These are phyloP conservation scores for Axea sp. DNA, from an alignment of 2,888 invertebrate genomes.

Conservation along the genomic window DNA sequence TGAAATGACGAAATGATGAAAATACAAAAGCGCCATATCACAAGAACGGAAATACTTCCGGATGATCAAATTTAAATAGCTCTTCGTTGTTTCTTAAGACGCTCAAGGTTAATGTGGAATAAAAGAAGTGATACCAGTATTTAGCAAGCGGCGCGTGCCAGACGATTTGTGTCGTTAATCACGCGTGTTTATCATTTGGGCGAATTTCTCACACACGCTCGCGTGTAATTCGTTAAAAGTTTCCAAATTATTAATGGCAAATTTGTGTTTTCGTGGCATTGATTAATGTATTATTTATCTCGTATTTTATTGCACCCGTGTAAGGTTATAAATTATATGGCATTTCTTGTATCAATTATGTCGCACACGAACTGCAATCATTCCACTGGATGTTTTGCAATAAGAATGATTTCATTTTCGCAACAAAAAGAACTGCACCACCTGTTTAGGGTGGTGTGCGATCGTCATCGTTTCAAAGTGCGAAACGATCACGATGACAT, in stretches of 20 bases:
- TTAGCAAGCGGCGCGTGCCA: conserved; percentile 64
- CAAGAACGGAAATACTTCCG: conserved; percentile 48
- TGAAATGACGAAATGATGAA: conserved; percentile 26
- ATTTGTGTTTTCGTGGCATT: too few species aligned
- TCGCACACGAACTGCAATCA: too few species aligned
- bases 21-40: conserved; percentile 25
- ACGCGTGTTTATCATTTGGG: conserved; percentile 49
- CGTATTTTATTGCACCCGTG: too few species aligned
- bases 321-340: too few species aligned
- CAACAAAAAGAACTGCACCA: too few species aligned
- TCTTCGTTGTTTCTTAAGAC: conserved; percentile 46
- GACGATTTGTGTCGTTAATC: conserved; percentile 65
- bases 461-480: too few species aligned
- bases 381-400: too few species aligned
- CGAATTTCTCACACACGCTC: conserved; percentile 8
- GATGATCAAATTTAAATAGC: conserved; percentile 42
- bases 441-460: too few species aligned
- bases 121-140: conserved; percentile 62
- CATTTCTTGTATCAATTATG: too few species aligned
- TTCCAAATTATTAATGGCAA: not conserved
- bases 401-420: too few species aligned
- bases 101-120: conserved; percentile 14
- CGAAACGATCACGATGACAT: too few species aligned
- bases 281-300: too few species aligned
- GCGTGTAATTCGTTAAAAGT: conserved; percentile 5